Conservation (phyloP, 1,140 invertebrate genomes). For the Drosophila tani region DNA sequence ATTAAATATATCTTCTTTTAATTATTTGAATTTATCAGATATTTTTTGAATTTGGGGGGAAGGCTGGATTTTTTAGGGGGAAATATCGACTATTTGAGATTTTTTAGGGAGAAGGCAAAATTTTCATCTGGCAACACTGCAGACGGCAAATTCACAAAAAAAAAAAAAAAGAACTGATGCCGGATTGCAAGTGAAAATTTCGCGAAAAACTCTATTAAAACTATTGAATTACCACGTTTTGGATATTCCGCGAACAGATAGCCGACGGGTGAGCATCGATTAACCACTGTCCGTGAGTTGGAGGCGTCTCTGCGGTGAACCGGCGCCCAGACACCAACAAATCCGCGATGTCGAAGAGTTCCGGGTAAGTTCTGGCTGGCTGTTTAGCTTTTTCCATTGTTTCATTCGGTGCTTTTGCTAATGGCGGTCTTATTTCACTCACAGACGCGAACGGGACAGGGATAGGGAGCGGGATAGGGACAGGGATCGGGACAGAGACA, state of each 20-base stretch:
- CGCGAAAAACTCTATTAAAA: slow-evolving; percentile 8
- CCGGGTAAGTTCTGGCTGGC: slow-evolving; percentile 23
- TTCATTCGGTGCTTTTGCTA: neutral
- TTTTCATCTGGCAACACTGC: no score
- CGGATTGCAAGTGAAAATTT: slow-evolving; percentile 14
- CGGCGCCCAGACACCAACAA: neutral
- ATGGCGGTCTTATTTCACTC: neutral
- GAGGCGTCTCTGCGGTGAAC: slow-evolving; percentile 1
- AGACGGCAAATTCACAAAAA: neutral
- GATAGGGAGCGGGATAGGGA: slow-evolving; percentile 62
- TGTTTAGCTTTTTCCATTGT: neutral
- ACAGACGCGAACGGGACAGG: slow-evolving; percentile 43
- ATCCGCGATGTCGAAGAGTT: slow-evolving; percentile 36
- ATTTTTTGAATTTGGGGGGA: no score
- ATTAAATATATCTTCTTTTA: no score
- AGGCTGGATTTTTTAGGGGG: no score
- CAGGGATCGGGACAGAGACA: slow-evolving; percentile 52
- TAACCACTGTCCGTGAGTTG: neutral
- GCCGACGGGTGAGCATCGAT: neutral
- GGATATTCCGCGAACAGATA: no score
- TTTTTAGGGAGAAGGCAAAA: no score
- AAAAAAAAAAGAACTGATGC: slow-evolving; percentile 1
- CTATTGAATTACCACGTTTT: neutral
- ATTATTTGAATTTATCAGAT: no score
- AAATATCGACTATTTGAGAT: no score